phyloP scores from a whole-genome alignment of 2,888 invertebrate genomes.

The Erebia palarica region DNA sequence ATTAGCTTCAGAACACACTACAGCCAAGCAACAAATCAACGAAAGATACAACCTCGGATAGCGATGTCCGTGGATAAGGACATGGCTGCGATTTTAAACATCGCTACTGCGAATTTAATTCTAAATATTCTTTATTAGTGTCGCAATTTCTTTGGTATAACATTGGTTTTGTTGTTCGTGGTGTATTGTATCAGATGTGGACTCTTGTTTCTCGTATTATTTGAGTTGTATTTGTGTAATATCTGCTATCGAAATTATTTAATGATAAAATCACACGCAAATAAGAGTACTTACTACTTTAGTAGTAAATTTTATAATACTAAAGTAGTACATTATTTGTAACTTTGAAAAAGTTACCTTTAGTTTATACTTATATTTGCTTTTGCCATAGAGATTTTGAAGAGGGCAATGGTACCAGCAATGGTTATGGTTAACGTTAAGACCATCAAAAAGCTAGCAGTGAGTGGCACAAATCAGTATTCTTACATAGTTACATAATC shows the following conservation, averaged over 20 bases:
- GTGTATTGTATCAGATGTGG: constrained; percentile 35
- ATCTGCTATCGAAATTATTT: constrained; percentile 14
- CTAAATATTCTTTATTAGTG: constrained; percentile 47
- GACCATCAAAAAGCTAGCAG: too few species aligned
- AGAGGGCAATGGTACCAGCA: too few species aligned
- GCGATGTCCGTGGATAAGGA: constrained; percentile 62
- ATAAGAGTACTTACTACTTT: background rate
- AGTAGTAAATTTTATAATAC: too few species aligned
- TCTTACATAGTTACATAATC: too few species aligned
- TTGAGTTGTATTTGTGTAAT: constrained; percentile 29
- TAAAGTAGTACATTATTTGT: too few species aligned
- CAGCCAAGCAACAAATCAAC: constrained; percentile 75
- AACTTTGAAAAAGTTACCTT: background rate
- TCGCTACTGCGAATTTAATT: constrained; percentile 48
- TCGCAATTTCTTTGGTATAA: constrained; percentile 43
- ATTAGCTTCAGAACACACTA: constrained; percentile 76
- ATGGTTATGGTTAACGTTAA: too few species aligned
- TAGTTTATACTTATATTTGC: background rate
- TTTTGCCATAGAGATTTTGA: background rate
- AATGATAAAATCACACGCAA: constrained; percentile 9
- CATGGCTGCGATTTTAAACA: constrained; percentile 48
- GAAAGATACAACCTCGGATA: constrained; percentile 70
- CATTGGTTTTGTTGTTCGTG: constrained; percentile 37
- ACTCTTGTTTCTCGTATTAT: constrained; percentile 34
- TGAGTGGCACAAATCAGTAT: too few species aligned